phyloP scores from a whole-genome alignment of 92 coral and sea anemone species.

The Diadumene lineata region DNA sequence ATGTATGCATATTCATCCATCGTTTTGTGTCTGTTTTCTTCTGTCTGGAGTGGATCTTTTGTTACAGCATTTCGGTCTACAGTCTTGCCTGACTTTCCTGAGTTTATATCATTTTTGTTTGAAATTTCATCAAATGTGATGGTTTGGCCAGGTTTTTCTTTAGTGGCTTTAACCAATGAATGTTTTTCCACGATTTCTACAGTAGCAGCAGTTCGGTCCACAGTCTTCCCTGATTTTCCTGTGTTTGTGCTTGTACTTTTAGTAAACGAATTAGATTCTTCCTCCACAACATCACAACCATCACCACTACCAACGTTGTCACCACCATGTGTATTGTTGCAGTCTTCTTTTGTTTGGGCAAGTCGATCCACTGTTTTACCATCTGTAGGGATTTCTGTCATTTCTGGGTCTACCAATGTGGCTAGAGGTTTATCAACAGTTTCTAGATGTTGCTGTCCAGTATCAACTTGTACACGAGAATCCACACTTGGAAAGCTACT shows the following conservation, averaged over 20 bases:
- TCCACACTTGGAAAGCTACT: background rate
- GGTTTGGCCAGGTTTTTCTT: too few species aligned
- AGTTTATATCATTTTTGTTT: background rate
- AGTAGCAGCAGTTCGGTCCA: slow-evolving; percentile 4
- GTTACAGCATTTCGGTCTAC: slow-evolving; percentile 14
- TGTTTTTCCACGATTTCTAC: slow-evolving; percentile 10
- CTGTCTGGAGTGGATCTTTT: background rate
- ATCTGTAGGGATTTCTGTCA: background rate
- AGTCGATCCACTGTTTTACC: slow-evolving; percentile 16
- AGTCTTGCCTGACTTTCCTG: slow-evolving; percentile 1
- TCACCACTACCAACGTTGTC: background rate
- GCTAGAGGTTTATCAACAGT: too few species aligned
- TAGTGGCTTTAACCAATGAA: background rate
- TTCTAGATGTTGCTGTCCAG: too few species aligned
- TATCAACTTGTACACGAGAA: too few species aligned
- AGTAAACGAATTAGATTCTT: too few species aligned
- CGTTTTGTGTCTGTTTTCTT: background rate
- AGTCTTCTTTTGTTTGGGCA: background rate
- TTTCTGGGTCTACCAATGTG: slow-evolving; percentile 4
- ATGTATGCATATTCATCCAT: slow-evolving; percentile 5
- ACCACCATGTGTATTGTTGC: too few species aligned
- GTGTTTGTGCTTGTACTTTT: background rate
- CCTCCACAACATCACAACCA: slow-evolving; percentile 6
- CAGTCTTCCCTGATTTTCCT: background rate
- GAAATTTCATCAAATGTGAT: too few species aligned